Conservation (phyloP, 2,113 vertebrate species). For the Menura novaehollandiae region DNA sequence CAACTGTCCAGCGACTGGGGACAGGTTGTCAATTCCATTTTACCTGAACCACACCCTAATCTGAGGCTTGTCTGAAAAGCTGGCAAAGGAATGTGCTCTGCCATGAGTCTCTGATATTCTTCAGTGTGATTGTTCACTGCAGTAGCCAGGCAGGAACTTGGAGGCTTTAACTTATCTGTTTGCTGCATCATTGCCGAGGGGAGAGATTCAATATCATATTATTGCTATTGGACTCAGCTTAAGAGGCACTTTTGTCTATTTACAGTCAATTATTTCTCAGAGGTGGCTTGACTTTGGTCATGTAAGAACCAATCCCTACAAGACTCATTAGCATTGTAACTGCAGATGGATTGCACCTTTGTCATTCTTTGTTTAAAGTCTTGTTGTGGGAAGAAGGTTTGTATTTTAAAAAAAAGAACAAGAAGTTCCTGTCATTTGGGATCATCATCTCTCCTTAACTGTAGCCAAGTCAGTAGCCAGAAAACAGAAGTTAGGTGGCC, state of each 20-base stretch:
- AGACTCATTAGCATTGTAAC: constrained; percentile 7
- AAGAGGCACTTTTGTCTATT: neutral
- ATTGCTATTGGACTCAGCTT: neutral
- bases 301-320: constrained; percentile 8
- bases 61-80: neutral
- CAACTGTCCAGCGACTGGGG: neutral
- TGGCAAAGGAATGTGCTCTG: neutral
- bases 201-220: neutral
- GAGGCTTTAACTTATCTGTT: neutral
- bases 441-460: neutral
- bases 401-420: neutral
- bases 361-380: neutral
- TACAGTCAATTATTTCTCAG: neutral
- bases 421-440: no score
- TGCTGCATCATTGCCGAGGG: neutral
- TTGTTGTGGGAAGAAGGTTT: neutral
- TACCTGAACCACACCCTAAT: neutral
- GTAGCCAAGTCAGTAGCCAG: neutral
- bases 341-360: neutral
- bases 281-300: neutral
- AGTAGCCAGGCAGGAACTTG: neutral
- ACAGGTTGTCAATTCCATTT: neutral
- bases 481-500: neutral
- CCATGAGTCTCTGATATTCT: neutral
- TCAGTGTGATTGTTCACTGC: neutral